Evolutionary conservation across 2,888 invertebrate species (phyloP).

Genomic region (Coelinius sp.): DNA sequence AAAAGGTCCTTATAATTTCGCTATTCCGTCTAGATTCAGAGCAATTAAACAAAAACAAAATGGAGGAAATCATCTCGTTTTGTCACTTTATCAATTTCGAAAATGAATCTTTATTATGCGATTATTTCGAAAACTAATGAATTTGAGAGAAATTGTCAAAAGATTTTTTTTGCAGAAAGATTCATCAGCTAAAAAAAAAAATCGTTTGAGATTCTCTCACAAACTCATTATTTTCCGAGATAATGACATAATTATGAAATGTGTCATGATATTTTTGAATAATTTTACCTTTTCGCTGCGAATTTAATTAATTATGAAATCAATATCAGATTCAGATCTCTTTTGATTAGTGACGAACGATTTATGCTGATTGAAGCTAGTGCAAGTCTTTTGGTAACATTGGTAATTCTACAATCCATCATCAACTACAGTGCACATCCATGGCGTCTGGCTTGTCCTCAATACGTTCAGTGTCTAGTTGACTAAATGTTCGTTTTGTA

Average conservation of each 20-base stretch:
- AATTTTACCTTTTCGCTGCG: neutral
- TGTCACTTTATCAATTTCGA: no score
- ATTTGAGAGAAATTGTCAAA: no score
- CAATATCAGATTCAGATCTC: neutral
- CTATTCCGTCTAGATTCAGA: no score
- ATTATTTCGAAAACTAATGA: no score
- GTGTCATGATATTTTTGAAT: neutral
- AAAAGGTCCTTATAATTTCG: no score
- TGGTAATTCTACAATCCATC: slow-evolving; percentile 45
- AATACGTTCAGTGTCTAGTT: slow-evolving; percentile 58
- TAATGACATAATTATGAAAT: no score
- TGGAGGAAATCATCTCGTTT: no score
- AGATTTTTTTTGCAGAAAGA: no score
- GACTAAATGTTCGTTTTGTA: slow-evolving; percentile 62
- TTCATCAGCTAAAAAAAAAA: neutral
- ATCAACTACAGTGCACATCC: slow-evolving; percentile 70
- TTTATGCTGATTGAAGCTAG: slow-evolving; percentile 17
- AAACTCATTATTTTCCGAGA: no score
- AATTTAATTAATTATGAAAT: neutral
- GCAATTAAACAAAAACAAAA: no score
- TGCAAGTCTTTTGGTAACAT: slow-evolving; percentile 62
- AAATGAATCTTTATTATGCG: no score
- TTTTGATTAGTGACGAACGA: slow-evolving; percentile 20
- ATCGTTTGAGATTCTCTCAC: neutral
- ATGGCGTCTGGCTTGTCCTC: slow-evolving; percentile 59